Evolutionary conservation across 1,140 invertebrate species (phyloP).

Genomic region (Eubasilissa regina): DNA sequence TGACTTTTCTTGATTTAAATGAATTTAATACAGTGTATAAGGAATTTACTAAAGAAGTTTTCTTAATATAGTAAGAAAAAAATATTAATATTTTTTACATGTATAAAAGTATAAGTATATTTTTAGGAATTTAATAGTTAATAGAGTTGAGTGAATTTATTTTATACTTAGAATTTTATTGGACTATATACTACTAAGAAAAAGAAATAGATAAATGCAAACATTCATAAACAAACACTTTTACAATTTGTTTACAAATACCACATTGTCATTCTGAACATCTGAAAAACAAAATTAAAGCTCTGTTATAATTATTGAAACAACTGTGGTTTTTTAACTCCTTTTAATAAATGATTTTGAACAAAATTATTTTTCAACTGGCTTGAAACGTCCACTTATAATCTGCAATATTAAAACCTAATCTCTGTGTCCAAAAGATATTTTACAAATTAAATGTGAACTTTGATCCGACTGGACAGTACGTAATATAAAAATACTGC

Average conservation of each 20-base stretch:
- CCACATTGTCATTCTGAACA: too few relatives aligned
- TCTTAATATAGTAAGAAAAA: conserved; percentile 13
- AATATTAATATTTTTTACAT: conserved; percentile 28
- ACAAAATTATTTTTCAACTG: neutral
- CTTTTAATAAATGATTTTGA: conserved; percentile 20
- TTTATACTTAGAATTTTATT: too few relatives aligned
- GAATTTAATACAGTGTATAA: conserved; percentile 7
- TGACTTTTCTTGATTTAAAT: neutral
- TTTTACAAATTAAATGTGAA: neutral
- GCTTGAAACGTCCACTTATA: conserved; percentile 9
- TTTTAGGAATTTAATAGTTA: neutral
- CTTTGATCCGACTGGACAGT: neutral
- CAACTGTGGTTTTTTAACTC: conserved; percentile 24
- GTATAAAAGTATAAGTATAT: conserved; percentile 19
- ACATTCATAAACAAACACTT: too few relatives aligned
- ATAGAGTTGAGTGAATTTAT: conserved; percentile 10
- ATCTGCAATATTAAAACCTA: neutral
- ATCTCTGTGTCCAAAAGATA: conserved; percentile 8
- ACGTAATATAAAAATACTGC: neutral
- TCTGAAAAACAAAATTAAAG: too few relatives aligned
- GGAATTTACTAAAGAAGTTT: conserved; percentile 1
- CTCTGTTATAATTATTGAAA: conserved; percentile 7
- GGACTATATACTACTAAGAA: neutral
- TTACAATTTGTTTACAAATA: too few relatives aligned
- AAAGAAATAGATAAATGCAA: neutral